phyloP scores from a whole-genome alignment of 2,797 vertebrate species.

The Sarcoramphus papa region DNA sequence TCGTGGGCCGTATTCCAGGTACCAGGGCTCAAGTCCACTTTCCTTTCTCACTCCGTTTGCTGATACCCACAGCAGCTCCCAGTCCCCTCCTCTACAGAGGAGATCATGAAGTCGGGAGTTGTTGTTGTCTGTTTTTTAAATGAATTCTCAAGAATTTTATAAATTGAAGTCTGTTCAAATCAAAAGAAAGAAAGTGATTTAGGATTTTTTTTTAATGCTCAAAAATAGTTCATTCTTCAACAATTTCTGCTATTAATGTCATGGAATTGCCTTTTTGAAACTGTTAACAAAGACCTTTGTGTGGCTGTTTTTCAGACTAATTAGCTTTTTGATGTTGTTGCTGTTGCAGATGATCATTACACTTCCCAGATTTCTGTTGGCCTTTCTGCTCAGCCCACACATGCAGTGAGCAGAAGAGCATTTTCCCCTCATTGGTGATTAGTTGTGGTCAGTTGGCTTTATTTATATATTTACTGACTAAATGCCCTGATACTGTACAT shows the following conservation, averaged over 20 bases:
- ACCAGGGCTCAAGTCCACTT: neutral
- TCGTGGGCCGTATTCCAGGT: neutral
- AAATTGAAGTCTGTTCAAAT: neutral
- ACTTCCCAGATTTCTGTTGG: neutral
- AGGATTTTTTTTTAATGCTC: neutral
- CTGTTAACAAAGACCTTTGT: neutral
- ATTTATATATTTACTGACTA: neutral
- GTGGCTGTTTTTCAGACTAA: neutral
- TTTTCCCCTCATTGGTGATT: neutral
- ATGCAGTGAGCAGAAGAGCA: neutral
- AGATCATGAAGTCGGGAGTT: neutral
- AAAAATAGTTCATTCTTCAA: neutral
- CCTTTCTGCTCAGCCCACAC: neutral
- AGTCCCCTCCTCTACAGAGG: neutral
- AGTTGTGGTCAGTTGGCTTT: neutral
- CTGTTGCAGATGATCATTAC: neutral
- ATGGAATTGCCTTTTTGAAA: neutral
- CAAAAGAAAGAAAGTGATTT: neutral
- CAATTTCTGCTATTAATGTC: no score
- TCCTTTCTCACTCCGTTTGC: neutral
- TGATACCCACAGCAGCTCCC: neutral
- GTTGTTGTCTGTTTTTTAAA: neutral
- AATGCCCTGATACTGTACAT: fast-evolving
- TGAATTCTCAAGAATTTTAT: neutral
- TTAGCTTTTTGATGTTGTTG: neutral